phyloP scores from a whole-genome alignment of 2,113 vertebrate genomes.

The Platichthys stellatus region DNA sequence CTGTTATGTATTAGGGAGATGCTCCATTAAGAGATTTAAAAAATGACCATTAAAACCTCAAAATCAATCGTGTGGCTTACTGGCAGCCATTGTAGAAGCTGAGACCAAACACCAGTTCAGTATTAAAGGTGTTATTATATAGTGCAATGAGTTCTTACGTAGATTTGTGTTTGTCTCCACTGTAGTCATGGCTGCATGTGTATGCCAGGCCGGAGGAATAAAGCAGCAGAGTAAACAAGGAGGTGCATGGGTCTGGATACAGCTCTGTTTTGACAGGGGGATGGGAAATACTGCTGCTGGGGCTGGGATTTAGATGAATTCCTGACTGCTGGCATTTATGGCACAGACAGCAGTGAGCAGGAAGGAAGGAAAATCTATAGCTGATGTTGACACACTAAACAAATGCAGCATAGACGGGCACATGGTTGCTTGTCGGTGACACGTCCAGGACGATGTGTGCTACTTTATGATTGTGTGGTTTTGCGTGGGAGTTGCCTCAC shows the following conservation, averaged over 20 bases:
- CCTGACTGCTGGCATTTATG: slow-evolving; percentile 63
- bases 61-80: too few relatives aligned
- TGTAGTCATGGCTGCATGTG: slow-evolving; percentile 37
- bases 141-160: slow-evolving; percentile 8
- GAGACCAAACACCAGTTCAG: neutral
- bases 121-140: neutral
- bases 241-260: slow-evolving; percentile 38
- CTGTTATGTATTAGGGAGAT: too few relatives aligned
- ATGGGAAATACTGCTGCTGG: slow-evolving; percentile 65
- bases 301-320: slow-evolving; percentile 64
- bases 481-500: neutral
- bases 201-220: slow-evolving; percentile 28
- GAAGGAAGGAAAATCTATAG: slow-evolving; percentile 16
- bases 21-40: too few relatives aligned
- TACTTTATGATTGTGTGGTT: neutral
- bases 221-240: slow-evolving; percentile 59
- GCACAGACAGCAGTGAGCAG: neutral
- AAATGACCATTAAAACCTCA: too few relatives aligned
- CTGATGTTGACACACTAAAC: slow-evolving; percentile 52
- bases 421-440: neutral
- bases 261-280: slow-evolving; percentile 64
- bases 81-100: neutral
- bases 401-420: neutral
- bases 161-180: slow-evolving; percentile 28
- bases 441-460: neutral